Percentiles rank a stretch among this genome's conserved stretches.
These are phyloP conservation scores for Calameuta filiformis DNA, from an alignment of 2,888 invertebrate species.

Conservation along the genomic window DNA sequence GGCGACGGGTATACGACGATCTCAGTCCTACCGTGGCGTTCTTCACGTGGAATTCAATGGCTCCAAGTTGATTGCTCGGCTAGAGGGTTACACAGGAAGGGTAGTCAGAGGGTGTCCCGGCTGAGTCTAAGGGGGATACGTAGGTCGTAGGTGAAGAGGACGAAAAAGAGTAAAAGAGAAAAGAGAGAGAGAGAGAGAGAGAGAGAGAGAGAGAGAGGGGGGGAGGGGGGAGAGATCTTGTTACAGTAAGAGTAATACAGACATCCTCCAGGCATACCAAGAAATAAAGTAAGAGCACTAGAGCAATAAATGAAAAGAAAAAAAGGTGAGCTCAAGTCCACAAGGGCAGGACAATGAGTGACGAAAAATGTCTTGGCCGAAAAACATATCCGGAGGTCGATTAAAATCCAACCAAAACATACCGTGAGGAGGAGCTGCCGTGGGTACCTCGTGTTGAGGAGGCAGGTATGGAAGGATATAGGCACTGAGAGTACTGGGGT, in stretches of 20 bases:
- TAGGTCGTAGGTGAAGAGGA: neutral
- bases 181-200: no score
- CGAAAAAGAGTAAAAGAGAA: neutral
- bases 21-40: neutral
- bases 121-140: constrained; percentile 16
- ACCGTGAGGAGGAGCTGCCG: constrained; percentile 5
- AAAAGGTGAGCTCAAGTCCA: no score
- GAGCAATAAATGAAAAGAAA: no score
- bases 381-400: constrained; percentile 32
- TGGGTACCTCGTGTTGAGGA: constrained; percentile 1
- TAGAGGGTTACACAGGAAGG: neutral
- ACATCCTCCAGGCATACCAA: no score
- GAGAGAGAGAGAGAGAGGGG: no score
- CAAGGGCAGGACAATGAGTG: no score
- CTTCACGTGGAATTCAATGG: constrained; percentile 3
- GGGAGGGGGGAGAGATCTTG: no score
- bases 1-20: neutral
- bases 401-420: constrained; percentile 40
- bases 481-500: neutral
- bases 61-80: constrained; percentile 3
- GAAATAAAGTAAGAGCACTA: no score
- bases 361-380: constrained; percentile 25
- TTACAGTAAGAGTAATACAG: no score
- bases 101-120: constrained; percentile 1
- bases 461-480: neutral